Base-by-base conservation (phyloP, 2,113 vertebrate genomes). In the Corythoichthys haematopterus region DNA sequence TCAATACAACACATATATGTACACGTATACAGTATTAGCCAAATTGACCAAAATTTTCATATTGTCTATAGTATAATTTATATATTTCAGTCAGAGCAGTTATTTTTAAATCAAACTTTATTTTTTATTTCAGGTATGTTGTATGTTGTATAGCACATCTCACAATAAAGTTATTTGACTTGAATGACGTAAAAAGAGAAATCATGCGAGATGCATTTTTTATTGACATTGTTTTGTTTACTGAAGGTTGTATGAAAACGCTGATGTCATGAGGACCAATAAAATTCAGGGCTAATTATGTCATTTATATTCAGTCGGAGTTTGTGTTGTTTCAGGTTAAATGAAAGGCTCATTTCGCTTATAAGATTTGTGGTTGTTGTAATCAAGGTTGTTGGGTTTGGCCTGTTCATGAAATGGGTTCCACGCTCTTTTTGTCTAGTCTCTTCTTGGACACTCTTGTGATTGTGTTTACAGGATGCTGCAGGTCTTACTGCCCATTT, bases 301-400 rank as follows among this genome's bases (percentile, higher is more conserved):
- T 64, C 28, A 59, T 76, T 69, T 57, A 51, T 57, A 66, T 70
- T 69, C 57, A 58, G 56, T 40, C 37, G 37, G 66, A 33, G 14
- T 77, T 66, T 51, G 20, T 71, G 66, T 60, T 62, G 28, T 64
- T 61, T 53, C 14, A 69, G 43, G n/a, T 65, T 71, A 48, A 37
- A 38, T 67, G 20, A 69, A 69, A 59, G 36, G 57, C 38, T 69
- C 14, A 48, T 70, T 72, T 65, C 65, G 38, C 11, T 35, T 33
- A 50, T 37, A 50, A 51, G 46, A 50, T 65, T 58, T 59, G 16
- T 48, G 53, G 37, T 47, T 6, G 37, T 68, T 65, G 52, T 40
- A 64, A n/a, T 62, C 33, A 66, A 59, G n/a, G 15, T 28, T 20
- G 59, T 51, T 80, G 16, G n/a, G 59, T 67, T 70, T 55, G 72